These are phyloP conservation scores for Cirrhinus molitorella DNA, from an alignment of 2,797 vertebrate species.

Conservation along the genomic window DNA sequence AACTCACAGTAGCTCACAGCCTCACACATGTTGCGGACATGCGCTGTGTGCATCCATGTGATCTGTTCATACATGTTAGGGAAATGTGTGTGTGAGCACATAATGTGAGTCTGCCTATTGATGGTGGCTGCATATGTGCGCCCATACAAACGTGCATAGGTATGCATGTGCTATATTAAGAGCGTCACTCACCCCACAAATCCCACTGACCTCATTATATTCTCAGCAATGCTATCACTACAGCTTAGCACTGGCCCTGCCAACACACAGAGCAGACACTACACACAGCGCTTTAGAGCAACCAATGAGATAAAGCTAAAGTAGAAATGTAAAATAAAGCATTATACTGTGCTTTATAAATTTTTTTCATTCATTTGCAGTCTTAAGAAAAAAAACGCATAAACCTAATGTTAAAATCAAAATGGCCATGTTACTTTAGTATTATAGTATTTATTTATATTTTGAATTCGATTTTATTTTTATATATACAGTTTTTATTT, in stretches of 20 bases:
- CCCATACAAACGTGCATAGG: slow-evolving; percentile 53
- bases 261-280: not conserved
- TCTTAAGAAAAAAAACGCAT: not conserved
- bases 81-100: slow-evolving; percentile 28
- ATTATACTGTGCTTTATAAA: not conserved
- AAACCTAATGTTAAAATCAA: not conserved
- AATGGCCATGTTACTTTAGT: not conserved
- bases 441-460: not conserved
- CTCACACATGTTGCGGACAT: not conserved
- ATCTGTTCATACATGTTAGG: slow-evolving; percentile 27
- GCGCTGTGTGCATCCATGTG: not conserved
- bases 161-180: slow-evolving; percentile 63
- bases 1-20: slow-evolving; percentile 1
- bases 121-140: not conserved
- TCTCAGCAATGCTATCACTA: slow-evolving; percentile 43
- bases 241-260: slow-evolving; percentile 37
- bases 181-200: slow-evolving; percentile 58
- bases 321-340: not conserved
- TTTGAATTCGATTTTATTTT: not conserved
- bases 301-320: slow-evolving; percentile 6
- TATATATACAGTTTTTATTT: not conserved
- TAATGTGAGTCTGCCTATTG: slow-evolving; percentile 26
- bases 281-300: not conserved
- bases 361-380: not conserved
- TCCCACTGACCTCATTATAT: slow-evolving; percentile 59